A percentile compares a stretch with the other conserved stretches of the same genome.
These are phyloP conservation scores for Xestia rhomboidea DNA, from an alignment of 2,888 invertebrate genomes.

Conservation along the genomic window DNA sequence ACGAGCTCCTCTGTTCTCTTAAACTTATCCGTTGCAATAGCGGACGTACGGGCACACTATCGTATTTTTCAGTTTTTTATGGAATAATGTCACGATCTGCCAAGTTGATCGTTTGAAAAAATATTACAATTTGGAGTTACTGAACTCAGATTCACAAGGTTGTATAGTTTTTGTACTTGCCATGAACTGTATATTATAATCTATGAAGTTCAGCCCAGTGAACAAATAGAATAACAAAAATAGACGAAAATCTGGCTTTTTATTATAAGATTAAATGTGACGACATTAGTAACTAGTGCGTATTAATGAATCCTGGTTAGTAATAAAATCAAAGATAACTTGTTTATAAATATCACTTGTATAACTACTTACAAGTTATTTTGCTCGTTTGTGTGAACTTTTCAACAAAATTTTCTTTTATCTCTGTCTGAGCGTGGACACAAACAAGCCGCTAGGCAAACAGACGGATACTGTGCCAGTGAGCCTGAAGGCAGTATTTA, in stretches of 20 bases:
- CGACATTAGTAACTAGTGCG: neutral
- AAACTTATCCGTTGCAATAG: constrained; percentile 20
- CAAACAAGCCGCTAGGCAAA: constrained; percentile 24
- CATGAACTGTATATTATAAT: constrained; percentile 51
- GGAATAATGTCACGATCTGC: constrained; percentile 36
- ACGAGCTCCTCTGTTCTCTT: too few species aligned
- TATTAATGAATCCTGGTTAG: constrained; percentile 21
- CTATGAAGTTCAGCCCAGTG: constrained; percentile 36
- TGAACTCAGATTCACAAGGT: constrained; percentile 54
- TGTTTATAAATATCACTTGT: constrained; percentile 36
- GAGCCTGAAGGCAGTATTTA: constrained; percentile 52
- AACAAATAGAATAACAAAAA: constrained; percentile 24
- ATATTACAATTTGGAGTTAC: constrained; percentile 49
- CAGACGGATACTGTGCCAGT: constrained; percentile 41
- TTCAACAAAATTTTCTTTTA: constrained; percentile 11
- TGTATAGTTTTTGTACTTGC: constrained; percentile 49
- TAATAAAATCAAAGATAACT: constrained; percentile 15
- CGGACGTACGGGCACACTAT: constrained; percentile 1
- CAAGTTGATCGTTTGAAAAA: constrained; percentile 40
- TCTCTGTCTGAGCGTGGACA: constrained; percentile 13
- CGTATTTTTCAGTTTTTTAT: constrained; percentile 23
- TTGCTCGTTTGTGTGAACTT: constrained; percentile 20
- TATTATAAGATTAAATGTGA: neutral
- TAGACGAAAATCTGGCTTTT: constrained; percentile 1
- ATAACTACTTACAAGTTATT: constrained; percentile 38